Evolutionary conservation across 2,888 invertebrate species (phyloP), one percentile per base, ranked within the genome.

Genomic region (Orchesella flavescens): DNA sequence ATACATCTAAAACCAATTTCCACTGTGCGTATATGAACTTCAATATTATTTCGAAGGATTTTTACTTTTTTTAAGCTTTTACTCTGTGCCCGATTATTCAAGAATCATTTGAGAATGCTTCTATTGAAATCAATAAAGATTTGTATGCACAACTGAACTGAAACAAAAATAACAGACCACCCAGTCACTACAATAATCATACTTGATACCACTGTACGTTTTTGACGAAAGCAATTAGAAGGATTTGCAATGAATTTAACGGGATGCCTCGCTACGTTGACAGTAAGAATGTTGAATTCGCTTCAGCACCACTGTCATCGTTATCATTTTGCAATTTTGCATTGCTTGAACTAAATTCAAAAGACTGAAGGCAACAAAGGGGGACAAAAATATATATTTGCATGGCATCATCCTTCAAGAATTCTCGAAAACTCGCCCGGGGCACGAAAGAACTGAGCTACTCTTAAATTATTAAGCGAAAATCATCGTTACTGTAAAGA

Each of bases 171-270:
- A 55, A 24, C n/a, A 34, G 74, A 74, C 74, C 74, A 74, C 74
- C 74, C 74, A 74, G 49, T 23, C n/a, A 3, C 12, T 34, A 4
- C 4, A 34, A 65, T 34, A n/a, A 24, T 49, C n/a, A 49, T 49
- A 12, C 12, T 3, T 15, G 13, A 1, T 65, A 34, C 7, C 65
- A 44, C 43, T 65, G 12, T 23, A 3, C 10, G 1, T 69, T 21
- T 74, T 63, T 63, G 63, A 21, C 63, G 63, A 74, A 74, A 17
- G 74, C 49, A 74, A 74, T 74, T 65, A 74, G 49, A 49, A 44
- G 4, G 23, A 63, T 13, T 59, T 63, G 63, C 21, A 17, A 63
- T 12, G 74, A 63, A 63, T 74, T 74, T 74, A 74, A 63, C 49
- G 63, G 63, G 74, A 65, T 24, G 34, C 43, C 44, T 43, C 63